Evolutionary conservation across 2,888 invertebrate species (phyloP).

Genomic region (Erynnis tages): DNA sequence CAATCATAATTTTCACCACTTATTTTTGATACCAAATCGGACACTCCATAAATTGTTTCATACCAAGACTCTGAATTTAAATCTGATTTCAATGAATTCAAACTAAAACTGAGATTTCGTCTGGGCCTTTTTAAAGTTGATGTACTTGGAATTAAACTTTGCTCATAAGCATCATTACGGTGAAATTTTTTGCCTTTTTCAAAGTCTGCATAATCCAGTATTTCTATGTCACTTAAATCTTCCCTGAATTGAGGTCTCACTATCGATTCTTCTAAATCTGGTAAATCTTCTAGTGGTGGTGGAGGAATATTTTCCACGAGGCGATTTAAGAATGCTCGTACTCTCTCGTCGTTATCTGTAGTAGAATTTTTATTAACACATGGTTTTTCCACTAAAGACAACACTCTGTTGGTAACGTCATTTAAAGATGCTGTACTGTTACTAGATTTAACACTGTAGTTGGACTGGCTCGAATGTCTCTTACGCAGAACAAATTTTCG

Average conservation of each 20-base stretch:
- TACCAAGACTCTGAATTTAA: constrained; percentile 56
- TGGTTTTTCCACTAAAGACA: constrained; percentile 41
- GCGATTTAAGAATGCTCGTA: constrained; percentile 57
- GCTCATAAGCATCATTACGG: constrained; percentile 38
- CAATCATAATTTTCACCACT: constrained; percentile 29
- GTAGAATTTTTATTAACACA: constrained; percentile 9
- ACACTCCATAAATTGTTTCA: constrained; percentile 65
- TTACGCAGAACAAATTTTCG: constrained; percentile 50
- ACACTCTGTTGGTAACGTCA: constrained; percentile 43
- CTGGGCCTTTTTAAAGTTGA: constrained; percentile 60
- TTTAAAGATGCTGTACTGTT: constrained; percentile 44
- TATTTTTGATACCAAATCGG: constrained; percentile 42
- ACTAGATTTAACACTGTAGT: constrained; percentile 40
- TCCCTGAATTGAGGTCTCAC: constrained; percentile 33
- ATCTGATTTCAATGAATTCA: constrained; percentile 43
- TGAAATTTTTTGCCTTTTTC: constrained; percentile 50
- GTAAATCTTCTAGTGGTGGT: constrained; percentile 52
- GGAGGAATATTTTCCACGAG: constrained; percentile 61
- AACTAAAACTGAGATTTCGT: constrained; percentile 51
- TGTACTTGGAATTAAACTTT: constrained; percentile 42
- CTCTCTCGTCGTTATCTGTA: constrained; percentile 47
- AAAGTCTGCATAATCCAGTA: constrained; percentile 63
- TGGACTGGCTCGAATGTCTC: constrained; percentile 47
- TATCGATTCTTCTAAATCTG: constrained; percentile 35
- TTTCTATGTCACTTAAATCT: constrained; percentile 46